Evolutionary conservation across 2,797 vertebrate genomes (phyloP).

Genomic region (Rhabdomys pumilio): DNA sequence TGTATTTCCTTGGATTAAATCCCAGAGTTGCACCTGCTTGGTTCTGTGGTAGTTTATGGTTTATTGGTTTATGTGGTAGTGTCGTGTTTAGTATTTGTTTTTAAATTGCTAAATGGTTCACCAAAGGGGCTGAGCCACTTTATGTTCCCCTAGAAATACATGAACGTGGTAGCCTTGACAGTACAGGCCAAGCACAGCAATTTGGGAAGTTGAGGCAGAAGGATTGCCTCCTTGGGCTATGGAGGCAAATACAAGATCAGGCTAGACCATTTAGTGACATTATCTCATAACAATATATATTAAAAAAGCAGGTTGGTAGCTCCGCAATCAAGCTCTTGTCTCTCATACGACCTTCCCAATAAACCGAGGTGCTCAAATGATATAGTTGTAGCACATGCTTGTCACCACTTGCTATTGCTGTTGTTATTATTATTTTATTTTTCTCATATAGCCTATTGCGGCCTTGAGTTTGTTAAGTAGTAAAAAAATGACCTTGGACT

Average conservation of each 20-base stretch:
- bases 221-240: background rate
- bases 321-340: no score
- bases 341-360: background rate
- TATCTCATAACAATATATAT: background rate
- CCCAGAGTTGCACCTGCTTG: background rate
- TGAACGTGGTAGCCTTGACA: background rate
- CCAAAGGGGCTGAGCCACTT: background rate
- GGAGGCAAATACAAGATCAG: background rate
- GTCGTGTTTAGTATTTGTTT: background rate
- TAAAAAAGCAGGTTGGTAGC: background rate
- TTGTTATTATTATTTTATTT: background rate
- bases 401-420: background rate
- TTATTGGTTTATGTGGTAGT: background rate
- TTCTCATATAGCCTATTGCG: background rate
- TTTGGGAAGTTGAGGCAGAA: background rate
- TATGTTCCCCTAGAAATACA: background rate
- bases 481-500: background rate
- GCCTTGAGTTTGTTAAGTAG: background rate
- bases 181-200: background rate
- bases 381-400: background rate
- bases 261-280: background rate
- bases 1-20: slow-evolving; percentile 4
- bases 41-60: background rate
- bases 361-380: background rate
- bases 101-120: background rate